Evolutionary conservation across 2,888 invertebrate genomes (phyloP).

Genomic region (Caradrina clavipalpis): DNA sequence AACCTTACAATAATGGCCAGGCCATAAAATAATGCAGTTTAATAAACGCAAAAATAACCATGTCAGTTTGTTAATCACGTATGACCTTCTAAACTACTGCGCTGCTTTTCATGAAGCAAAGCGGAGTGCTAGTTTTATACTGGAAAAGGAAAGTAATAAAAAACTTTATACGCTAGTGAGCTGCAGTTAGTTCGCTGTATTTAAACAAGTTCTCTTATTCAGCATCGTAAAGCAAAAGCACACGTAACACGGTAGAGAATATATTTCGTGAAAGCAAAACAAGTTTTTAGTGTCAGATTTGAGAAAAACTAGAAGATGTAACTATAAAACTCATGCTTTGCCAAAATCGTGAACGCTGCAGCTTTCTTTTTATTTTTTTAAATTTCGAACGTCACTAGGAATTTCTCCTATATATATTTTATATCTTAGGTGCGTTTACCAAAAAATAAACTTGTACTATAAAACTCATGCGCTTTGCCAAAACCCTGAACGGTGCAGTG

Average conservation of each 20-base stretch:
- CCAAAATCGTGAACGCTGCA: not conserved
- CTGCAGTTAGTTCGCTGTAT: constrained; percentile 6
- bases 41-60: not conserved
- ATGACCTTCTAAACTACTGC: not conserved
- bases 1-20: no score
- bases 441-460: no score
- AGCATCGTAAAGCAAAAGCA: constrained; percentile 31
- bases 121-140: constrained; percentile 13
- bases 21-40: not conserved
- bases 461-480: no score
- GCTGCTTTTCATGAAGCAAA: constrained; percentile 22
- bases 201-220: constrained; percentile 20
- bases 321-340: not conserved
- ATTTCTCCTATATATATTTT: no score
- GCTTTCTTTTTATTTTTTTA: no score
- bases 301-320: constrained; percentile 1
- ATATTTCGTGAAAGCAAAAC: constrained; percentile 24
- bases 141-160: constrained; percentile 29
- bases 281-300: constrained; percentile 37
- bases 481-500: no score
- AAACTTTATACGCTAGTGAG: constrained; percentile 27
- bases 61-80: constrained; percentile 12
- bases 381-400: no score
- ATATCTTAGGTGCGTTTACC: no score
- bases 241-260: not conserved